These are phyloP conservation scores for Danio jaintianensis DNA, from an alignment of 2,797 vertebrate species.

Conservation along the genomic window DNA sequence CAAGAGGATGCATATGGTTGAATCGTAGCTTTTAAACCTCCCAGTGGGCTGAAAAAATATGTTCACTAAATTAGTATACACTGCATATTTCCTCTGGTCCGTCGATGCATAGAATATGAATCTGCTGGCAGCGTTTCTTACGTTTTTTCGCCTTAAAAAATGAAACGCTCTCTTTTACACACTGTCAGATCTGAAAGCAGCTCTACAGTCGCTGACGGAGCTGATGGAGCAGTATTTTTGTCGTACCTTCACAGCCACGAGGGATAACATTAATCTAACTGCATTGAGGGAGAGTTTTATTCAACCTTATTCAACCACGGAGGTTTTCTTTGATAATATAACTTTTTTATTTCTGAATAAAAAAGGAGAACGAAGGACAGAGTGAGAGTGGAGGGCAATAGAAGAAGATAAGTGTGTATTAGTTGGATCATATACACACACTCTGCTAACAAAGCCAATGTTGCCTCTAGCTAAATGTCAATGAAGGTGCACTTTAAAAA, in stretches of 20 bases:
- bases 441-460: conserved; percentile 36
- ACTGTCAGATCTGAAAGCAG: conserved; percentile 37
- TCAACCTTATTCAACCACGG: conserved; percentile 46
- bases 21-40: conserved; percentile 46
- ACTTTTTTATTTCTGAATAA: conserved; percentile 48
- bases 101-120: conserved; percentile 44
- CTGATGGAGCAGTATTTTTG: conserved; percentile 33
- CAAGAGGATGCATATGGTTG: conserved; percentile 47
- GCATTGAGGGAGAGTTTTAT: conserved; percentile 31
- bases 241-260: neutral
- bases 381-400: neutral
- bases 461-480: conserved; percentile 52
- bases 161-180: conserved; percentile 1
- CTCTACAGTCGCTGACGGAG: conserved; percentile 38
- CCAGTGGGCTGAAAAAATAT: conserved; percentile 33
- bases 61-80: conserved; percentile 58
- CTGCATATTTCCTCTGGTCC: conserved; percentile 34
- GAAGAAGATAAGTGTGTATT: conserved; percentile 21
- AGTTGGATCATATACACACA: conserved; percentile 10
- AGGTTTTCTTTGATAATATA: conserved; percentile 48
- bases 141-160: conserved; percentile 22
- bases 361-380: conserved; percentile 19
- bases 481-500: conserved; percentile 52
- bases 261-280: conserved; percentile 23
- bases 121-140: conserved; percentile 15